phyloP scores from a whole-genome alignment of 2,888 invertebrate genomes.

The Neoaliturus tenellus region DNA sequence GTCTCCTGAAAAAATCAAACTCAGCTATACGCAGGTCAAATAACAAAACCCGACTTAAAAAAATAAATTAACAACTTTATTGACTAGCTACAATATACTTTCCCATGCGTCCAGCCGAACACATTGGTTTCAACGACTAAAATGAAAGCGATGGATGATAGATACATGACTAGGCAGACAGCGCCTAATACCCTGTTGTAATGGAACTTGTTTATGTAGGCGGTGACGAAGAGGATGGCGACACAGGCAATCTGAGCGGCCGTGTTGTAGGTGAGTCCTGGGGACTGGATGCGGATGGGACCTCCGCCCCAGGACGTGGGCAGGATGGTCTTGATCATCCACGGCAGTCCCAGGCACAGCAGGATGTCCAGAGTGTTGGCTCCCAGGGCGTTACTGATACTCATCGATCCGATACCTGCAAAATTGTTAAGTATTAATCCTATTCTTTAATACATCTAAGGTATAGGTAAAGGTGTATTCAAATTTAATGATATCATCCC shows the following conservation, averaged over 20 bases:
- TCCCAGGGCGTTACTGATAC: conserved; percentile 90
- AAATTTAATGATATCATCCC: no score
- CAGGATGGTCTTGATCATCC: conserved; percentile 85
- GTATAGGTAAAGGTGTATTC: no score
- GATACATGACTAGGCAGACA: conserved; percentile 80
- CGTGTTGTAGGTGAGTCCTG: conserved; percentile 89
- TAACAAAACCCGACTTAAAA: background rate
- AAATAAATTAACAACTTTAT: conserved; percentile 32
- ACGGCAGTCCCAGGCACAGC: conserved; percentile 88
- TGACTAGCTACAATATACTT: conserved; percentile 35
- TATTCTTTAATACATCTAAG: no score
- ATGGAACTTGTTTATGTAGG: conserved; percentile 75
- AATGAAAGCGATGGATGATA: conserved; percentile 83
- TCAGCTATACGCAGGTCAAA: no score
- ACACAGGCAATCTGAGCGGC: conserved; percentile 87
- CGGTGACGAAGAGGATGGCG: conserved; percentile 79
- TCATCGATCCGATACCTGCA: conserved; percentile 89
- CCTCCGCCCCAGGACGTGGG: conserved; percentile 72
- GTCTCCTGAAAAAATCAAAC: background rate
- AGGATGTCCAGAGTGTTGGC: conserved; percentile 91
- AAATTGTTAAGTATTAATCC: no score
- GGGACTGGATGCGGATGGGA: conserved; percentile 82
- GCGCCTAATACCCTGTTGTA: conserved; percentile 83
- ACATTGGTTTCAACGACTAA: conserved; percentile 85
- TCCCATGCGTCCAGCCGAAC: conserved; percentile 46